Base-by-base conservation (phyloP, 1,140 invertebrate genomes). In the Stegodyphus dumicola region DNA sequence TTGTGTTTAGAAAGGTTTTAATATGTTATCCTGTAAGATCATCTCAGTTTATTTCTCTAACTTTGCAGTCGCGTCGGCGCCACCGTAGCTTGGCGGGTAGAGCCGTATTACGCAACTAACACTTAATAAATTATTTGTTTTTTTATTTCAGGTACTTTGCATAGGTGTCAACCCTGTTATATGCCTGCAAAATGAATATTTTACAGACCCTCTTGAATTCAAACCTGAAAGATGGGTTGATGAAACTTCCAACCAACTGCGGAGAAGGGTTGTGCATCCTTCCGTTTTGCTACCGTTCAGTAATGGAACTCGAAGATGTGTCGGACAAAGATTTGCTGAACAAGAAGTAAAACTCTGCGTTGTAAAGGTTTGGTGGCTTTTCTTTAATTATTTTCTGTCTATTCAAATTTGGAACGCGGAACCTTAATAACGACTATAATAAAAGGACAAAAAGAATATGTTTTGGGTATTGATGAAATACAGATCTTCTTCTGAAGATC, bases 201-300 rank as follows among this genome's bases (percentile, higher is more conserved):
- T 95, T 90, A 92, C 92, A 85, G 91, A 94, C 70, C 94, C 96
- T 11, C 90, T 92, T 69, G 81, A 90, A 65, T 97, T 96, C 53
- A 56, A 48, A 17, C 87, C 87, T 0, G 87, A 87, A 51, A 56
- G 87, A 51, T 87, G 87, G 87, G 10, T 85, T 6, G 33, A 65
- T 18, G 71, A 66, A 56, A 18, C 13, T 0, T 48, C 53, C 7
- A 49, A 75, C 15, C 6, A 11, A 7, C 33, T 33, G 3, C 67
- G n/a, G 67, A 18, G 54, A 77, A 10, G 51, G 13, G 92, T 96
- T 65, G 96, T 95, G 15, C 93, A 95, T 91, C 96, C 96, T 0
- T 97, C 94, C 90, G 90, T 95, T 5, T 92, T 94, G 6, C 89
- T 98, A 67, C 96, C 97, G 0, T 98, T 98, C 91, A 96, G 97